phyloP scores from a whole-genome alignment of 1,140 invertebrate species.

The Mercenaria mercenaria region DNA sequence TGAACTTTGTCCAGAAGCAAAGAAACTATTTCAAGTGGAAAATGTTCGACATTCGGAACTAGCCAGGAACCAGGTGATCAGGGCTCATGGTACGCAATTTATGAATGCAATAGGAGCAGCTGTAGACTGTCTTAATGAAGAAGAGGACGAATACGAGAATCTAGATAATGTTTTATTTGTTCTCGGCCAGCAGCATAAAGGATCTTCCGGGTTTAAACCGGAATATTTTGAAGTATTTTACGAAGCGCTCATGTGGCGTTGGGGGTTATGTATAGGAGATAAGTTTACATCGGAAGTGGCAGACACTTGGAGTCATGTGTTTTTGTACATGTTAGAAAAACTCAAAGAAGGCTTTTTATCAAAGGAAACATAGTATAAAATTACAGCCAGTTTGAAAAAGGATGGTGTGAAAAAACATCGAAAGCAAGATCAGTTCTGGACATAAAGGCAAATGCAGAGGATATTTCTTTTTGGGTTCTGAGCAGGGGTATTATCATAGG shows the following conservation, averaged over 20 bases:
- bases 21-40: too few relatives aligned
- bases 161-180: neutral
- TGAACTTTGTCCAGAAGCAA: too few relatives aligned
- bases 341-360: constrained; percentile 21
- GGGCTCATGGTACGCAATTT: neutral
- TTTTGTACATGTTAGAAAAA: constrained; percentile 13
- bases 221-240: too few relatives aligned
- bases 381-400: too few relatives aligned
- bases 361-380: neutral
- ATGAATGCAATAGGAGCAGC: neutral
- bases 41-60: too few relatives aligned
- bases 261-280: neutral
- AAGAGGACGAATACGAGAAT: neutral
- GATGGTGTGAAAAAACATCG: too few relatives aligned
- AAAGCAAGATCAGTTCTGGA: too few relatives aligned
- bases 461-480: too few relatives aligned
- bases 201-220: neutral
- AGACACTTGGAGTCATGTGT: constrained; percentile 19
- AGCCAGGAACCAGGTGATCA: too few relatives aligned
- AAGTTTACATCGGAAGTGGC: constrained; percentile 24
- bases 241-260: constrained; percentile 24
- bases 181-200: constrained; percentile 27
- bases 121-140: too few relatives aligned
- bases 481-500: too few relatives aligned
- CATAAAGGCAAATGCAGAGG: too few relatives aligned